A percentile compares a stretch with the other conserved stretches of the same genome.
Conservation (phyloP, 1,140 invertebrate species). For the Zaprionus tsacasi region DNA sequence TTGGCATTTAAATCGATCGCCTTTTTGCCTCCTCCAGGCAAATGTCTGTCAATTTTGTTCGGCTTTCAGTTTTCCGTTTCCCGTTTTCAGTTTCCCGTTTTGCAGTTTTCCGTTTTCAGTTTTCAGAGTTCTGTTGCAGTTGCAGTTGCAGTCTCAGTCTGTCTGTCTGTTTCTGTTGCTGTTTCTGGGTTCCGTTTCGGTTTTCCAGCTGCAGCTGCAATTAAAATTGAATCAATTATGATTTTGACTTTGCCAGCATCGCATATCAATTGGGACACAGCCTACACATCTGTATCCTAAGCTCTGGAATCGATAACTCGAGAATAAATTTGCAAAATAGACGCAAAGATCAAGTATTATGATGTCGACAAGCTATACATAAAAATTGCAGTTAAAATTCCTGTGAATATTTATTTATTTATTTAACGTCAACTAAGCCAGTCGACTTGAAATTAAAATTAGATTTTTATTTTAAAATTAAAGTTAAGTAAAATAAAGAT, state of each 20-base stretch:
- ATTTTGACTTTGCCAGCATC: slow-evolving; percentile 68
- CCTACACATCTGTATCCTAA: neutral
- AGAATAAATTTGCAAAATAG: neutral
- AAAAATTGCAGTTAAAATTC: neutral
- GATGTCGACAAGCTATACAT: neutral
- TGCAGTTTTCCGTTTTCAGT: neutral
- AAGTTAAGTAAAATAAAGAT: too few relatives aligned
- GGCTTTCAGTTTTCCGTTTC: slow-evolving; percentile 34
- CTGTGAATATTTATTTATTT: too few relatives aligned
- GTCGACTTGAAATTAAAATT: too few relatives aligned
- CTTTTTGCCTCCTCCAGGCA: slow-evolving; percentile 13
- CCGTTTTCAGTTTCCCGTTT: slow-evolving; percentile 15
- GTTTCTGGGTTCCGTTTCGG: slow-evolving; percentile 23
- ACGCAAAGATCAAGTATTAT: neutral
- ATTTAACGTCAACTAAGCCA: too few relatives aligned
- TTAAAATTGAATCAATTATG: slow-evolving; percentile 81
- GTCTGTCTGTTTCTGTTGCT: slow-evolving; percentile 20
- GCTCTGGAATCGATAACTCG: neutral
- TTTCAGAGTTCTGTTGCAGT: slow-evolving; percentile 15
- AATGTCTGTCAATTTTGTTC: slow-evolving; percentile 49
- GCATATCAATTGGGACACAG: slow-evolving; percentile 38
- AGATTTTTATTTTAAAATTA: too few relatives aligned
- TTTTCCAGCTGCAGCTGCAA: slow-evolving; percentile 55
- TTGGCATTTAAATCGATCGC: slow-evolving; percentile 69
- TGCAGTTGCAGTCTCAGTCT: slow-evolving; percentile 12